Evolutionary conservation across 2,888 invertebrate species (phyloP).

Genomic region (Acronicta leporina): DNA sequence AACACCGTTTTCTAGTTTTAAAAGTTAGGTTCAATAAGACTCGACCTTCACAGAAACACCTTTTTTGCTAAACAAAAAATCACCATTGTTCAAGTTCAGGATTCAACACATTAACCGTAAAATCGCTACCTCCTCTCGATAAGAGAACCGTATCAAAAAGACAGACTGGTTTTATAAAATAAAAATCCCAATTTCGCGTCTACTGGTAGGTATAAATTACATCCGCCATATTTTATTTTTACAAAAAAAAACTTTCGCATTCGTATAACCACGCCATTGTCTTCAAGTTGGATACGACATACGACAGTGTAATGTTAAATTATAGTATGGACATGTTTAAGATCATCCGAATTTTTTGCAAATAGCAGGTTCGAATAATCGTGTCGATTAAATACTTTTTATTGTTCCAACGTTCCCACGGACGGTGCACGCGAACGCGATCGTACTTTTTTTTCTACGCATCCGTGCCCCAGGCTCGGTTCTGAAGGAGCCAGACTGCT

Average conservation of each 20-base stretch:
- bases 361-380: slow-evolving; percentile 76
- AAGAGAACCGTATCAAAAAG: slow-evolving; percentile 60
- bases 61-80: slow-evolving; percentile 20
- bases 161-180: slow-evolving; percentile 54
- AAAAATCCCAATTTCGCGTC: slow-evolving; percentile 56
- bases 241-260: slow-evolving; percentile 66
- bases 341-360: slow-evolving; percentile 73
- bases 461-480: slow-evolving; percentile 81
- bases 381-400: slow-evolving; percentile 69
- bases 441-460: slow-evolving; percentile 66
- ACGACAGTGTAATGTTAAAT: slow-evolving; percentile 47
- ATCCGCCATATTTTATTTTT: slow-evolving; percentile 74
- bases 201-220: slow-evolving; percentile 71
- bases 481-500: slow-evolving; percentile 75
- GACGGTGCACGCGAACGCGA: slow-evolving; percentile 78
- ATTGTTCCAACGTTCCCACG: slow-evolving; percentile 83
- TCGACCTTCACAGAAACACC: slow-evolving; percentile 24
- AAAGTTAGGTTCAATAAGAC: slow-evolving; percentile 16
- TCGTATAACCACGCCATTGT: slow-evolving; percentile 65
- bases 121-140: slow-evolving; percentile 59
- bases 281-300: slow-evolving; percentile 59
- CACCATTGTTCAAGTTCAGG: slow-evolving; percentile 17
- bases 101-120: slow-evolving; percentile 48
- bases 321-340: slow-evolving; percentile 49
- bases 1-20: slow-evolving; percentile 2